Evolutionary conservation across 1,140 invertebrate genomes (phyloP).

Genomic region (Nebria ingens): DNA sequence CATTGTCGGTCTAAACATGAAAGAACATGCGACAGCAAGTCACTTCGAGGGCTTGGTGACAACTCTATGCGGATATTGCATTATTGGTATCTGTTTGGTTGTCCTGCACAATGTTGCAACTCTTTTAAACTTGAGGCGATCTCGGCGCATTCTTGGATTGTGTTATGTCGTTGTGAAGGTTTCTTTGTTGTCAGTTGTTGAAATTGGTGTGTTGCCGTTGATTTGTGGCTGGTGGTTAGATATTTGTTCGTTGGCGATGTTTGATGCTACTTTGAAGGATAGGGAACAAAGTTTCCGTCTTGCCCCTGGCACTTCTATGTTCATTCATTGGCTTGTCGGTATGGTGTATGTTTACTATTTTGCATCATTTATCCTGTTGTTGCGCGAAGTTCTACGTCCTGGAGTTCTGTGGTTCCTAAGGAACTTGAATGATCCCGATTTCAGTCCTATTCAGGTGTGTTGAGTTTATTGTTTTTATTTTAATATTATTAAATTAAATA

Average conservation of each 20-base stretch:
- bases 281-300: constrained; percentile 77
- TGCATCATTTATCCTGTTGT: constrained; percentile 88
- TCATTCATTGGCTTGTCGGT: constrained; percentile 98
- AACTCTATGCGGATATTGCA: constrained; percentile 85
- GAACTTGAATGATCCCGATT: constrained; percentile 98
- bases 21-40: constrained; percentile 58
- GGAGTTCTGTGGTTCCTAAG: constrained; percentile 94
- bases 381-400: constrained; percentile 88
- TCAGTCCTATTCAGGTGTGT: constrained; percentile 97
- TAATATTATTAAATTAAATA: no score
- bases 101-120: constrained; percentile 70
- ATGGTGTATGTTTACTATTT: constrained; percentile 99
- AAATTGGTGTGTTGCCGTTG: constrained; percentile 93
- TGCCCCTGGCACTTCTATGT: constrained; percentile 92
- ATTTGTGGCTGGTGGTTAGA: constrained; percentile 99
- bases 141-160: constrained; percentile 78
- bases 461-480: constrained; percentile 18
- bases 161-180: constrained; percentile 97
- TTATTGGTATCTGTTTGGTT: constrained; percentile 76
- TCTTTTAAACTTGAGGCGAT: constrained; percentile 64
- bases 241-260: constrained; percentile 91
- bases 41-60: constrained; percentile 91
- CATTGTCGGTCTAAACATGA: constrained; percentile 63
- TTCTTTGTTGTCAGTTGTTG: constrained; percentile 82
- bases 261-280: constrained; percentile 84